Evolutionary conservation across 2,797 vertebrate species (phyloP).

Genomic region (Sebastolobus altivelis): DNA sequence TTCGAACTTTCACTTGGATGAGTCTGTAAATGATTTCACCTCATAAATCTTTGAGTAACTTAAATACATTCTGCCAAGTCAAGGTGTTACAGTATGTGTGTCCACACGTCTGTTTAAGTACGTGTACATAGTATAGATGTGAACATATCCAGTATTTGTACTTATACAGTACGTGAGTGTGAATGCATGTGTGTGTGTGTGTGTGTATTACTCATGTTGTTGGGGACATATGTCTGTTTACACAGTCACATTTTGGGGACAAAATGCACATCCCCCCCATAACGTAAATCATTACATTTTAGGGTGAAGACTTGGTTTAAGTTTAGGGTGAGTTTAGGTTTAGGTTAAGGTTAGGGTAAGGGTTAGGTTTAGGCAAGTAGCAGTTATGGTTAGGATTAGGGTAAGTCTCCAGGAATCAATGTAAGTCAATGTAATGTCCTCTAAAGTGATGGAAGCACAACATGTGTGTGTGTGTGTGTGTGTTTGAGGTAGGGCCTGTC

Average conservation of each 20-base stretch:
- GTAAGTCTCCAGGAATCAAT: no score
- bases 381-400: no score
- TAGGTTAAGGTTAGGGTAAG: no score
- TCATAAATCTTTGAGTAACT: slow-evolving; percentile 43
- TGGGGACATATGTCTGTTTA: no score
- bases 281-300: no score
- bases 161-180: neutral
- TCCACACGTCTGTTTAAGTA: slow-evolving; percentile 13
- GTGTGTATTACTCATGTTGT: neutral
- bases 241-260: no score
- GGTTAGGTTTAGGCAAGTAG: no score
- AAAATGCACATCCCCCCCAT: no score
- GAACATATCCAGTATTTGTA: slow-evolving; percentile 24
- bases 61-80: slow-evolving; percentile 22
- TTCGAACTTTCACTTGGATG: slow-evolving; percentile 39
- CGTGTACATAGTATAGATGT: slow-evolving; percentile 7
- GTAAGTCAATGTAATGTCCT: no score
- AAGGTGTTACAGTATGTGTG: slow-evolving; percentile 7
- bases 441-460: neutral
- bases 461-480: slow-evolving; percentile 22
- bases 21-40: slow-evolving; percentile 41
- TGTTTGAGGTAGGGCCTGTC: slow-evolving; percentile 19
- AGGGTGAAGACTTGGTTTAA: no score
- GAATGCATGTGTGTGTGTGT: slow-evolving; percentile 13
- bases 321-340: no score